Evolutionary conservation across 2,113 vertebrate species (phyloP), one percentile per base, ranked within the genome.

Genomic region (Labrus mixtus): DNA sequence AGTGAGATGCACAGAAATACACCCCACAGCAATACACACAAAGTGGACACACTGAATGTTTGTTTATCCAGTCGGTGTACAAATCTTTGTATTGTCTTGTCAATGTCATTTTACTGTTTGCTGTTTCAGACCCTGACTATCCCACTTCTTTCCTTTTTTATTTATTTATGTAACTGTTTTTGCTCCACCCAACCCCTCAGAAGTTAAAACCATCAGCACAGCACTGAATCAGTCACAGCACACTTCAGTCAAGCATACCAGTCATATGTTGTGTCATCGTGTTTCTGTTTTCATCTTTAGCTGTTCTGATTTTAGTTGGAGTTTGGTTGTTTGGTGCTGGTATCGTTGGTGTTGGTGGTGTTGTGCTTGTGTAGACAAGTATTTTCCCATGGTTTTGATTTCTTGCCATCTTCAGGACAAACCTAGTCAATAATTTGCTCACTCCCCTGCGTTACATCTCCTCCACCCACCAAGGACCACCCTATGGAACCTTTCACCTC

Each of bases 181-280:
- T 82, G 93, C 91, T 92, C 88, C 92, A 90, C 91, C 89, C 88
- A 89, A 90, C 85, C 91, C 90, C 87, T 83, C 85, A 77, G 82
- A 88, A 66, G 72, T 88, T 76, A 61, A 81, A 81, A 73, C 83
- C 91, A 91, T 93, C 82, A 79, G 84, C 87, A 86, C 82, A 65
- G 86, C 82, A 82, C 81, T 79, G 87, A 80, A 58, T 78, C 87
- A 68, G 82, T 88, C 92, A 86, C 77, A 8, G 66, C 81, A 77
- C 85, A 77, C 84, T 74, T 78, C 85, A 71, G 78, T 78, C 86
- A 19, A 89, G 76, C 91, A 90, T 83, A 54, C 73, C 70, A 55
- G 73, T 76, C 83, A 59, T 87, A 84, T 92, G 87, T 93, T 79
- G 85, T 90, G 77, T 82, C 88, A 88, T 89, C 64, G 77, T 89